phyloP scores from a whole-genome alignment of 2,113 vertebrate species.

The Okapia johnstoni region DNA sequence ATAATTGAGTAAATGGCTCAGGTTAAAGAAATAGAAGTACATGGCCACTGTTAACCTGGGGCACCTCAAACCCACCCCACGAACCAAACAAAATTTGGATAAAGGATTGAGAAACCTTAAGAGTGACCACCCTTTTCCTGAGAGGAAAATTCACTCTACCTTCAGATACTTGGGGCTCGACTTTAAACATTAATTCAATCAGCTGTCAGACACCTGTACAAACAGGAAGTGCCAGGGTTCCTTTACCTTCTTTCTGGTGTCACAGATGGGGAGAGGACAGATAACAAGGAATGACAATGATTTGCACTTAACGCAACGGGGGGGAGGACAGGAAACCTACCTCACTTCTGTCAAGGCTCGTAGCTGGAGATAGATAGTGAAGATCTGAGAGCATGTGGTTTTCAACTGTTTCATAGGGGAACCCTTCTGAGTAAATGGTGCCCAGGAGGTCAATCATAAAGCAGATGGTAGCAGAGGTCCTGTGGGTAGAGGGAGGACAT shows the following conservation, averaged over 20 bases:
- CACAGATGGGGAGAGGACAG: background rate
- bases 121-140: background rate
- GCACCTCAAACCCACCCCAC: background rate
- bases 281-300: background rate
- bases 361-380: background rate
- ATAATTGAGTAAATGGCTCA: background rate
- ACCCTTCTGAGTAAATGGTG: background rate
- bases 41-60: background rate
- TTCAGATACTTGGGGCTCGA: background rate
- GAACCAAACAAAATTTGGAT: background rate
- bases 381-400: background rate
- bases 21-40: background rate
- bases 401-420: background rate
- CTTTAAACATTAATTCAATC: background rate
- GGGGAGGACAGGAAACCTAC: background rate
- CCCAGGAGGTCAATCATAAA: background rate
- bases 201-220: background rate
- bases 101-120: background rate
- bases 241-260: background rate
- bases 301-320: background rate
- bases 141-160: background rate
- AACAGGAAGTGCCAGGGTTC: background rate
- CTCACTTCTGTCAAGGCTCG: background rate
- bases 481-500: background rate
- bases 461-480: background rate